phyloP scores from a whole-genome alignment of 2,113 vertebrate species.

The Canis aureus region DNA sequence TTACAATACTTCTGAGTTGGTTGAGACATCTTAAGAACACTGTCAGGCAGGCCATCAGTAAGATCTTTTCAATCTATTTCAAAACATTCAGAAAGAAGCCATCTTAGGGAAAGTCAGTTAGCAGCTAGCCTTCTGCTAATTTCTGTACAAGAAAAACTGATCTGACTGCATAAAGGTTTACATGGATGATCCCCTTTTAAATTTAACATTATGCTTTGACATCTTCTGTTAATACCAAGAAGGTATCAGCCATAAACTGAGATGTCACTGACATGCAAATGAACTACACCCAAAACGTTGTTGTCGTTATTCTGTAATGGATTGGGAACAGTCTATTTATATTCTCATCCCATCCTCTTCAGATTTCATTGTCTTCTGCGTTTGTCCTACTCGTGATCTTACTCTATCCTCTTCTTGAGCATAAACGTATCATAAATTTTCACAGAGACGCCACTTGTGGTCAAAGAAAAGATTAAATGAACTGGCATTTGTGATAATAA shows the following conservation, averaged over 20 bases:
- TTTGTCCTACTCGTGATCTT: neutral
- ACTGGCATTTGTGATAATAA: conserved; percentile 11
- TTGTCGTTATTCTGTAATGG: neutral
- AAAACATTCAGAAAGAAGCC: neutral
- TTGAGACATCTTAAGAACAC: neutral
- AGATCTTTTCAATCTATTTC: neutral
- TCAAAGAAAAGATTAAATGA: neutral
- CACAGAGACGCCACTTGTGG: neutral
- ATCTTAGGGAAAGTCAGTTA: neutral
- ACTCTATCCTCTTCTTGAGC: neutral
- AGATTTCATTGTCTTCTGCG: neutral
- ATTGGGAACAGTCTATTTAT: neutral
- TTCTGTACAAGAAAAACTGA: neutral
- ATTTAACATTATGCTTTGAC: neutral
- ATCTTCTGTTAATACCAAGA: neutral
- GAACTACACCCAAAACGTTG: neutral
- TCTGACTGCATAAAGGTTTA: neutral
- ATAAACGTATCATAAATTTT: neutral
- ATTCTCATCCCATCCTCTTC: neutral
- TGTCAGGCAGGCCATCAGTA: neutral
- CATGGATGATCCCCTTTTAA: neutral
- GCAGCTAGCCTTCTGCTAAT: neutral
- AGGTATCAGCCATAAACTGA: neutral
- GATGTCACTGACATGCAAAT: neutral
- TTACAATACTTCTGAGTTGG: neutral